A percentile compares a stretch with the other conserved stretches of the same genome.
Evolutionary conservation across 2,888 invertebrate species (phyloP).

Genomic region (Hemicrepidius hirtus): DNA sequence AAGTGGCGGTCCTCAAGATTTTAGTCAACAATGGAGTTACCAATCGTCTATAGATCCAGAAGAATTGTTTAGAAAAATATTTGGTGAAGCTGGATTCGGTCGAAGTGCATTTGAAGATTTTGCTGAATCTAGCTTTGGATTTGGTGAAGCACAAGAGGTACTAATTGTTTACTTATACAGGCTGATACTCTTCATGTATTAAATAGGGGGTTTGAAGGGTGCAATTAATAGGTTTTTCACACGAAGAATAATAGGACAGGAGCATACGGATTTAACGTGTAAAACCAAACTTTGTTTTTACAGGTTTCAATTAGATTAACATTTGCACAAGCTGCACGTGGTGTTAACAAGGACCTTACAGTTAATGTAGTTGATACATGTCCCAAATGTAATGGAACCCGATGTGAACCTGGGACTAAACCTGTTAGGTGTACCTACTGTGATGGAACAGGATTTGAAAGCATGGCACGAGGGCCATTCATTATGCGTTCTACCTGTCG

Average conservation of each 20-base stretch:
- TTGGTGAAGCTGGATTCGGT: constrained; percentile 88
- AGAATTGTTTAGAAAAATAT: constrained; percentile 96
- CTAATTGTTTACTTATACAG: neutral
- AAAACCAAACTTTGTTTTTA: constrained; percentile 53
- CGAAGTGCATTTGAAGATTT: constrained; percentile 84
- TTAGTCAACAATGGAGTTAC: constrained; percentile 88
- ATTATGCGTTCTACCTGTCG: constrained; percentile 97
- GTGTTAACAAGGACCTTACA: constrained; percentile 93
- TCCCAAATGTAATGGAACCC: constrained; percentile 88
- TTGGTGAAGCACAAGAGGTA: constrained; percentile 94
- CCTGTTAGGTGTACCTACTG: constrained; percentile 93
- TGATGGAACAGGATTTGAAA: constrained; percentile 97
- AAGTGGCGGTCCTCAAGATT: constrained; percentile 77
- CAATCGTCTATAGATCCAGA: constrained; percentile 95
- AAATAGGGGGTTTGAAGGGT: no score
- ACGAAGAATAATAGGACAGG: no score
- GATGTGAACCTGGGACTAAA: constrained; percentile 94
- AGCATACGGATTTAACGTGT: no score
- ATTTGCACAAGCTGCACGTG: constrained; percentile 96
- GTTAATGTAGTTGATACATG: constrained; percentile 96
- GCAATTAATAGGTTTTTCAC: no score
- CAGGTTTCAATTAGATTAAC: constrained; percentile 90
- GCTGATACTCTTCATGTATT: no score
- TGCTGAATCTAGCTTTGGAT: constrained; percentile 92
- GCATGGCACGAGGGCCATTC: constrained; percentile 89